Evolutionary conservation across 2,888 invertebrate genomes (phyloP).

Genomic region (Nomada flava): DNA sequence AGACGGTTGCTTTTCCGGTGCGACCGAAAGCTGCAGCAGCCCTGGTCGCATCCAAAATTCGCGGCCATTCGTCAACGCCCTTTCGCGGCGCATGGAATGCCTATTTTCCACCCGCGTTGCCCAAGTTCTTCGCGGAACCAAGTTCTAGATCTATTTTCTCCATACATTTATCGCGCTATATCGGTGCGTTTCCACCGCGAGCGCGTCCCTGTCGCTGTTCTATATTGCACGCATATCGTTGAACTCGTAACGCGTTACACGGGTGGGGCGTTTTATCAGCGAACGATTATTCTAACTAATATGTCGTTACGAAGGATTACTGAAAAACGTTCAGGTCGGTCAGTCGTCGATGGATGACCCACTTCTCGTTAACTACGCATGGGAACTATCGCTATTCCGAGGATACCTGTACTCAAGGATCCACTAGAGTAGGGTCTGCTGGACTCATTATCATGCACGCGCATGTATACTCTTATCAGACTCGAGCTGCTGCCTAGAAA

Average conservation of each 20-base stretch:
- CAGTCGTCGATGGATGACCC: background rate
- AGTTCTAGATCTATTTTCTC: background rate
- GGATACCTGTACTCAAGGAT: constrained; percentile 19
- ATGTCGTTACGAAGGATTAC: background rate
- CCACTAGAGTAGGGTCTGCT: background rate
- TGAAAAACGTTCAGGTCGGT: background rate
- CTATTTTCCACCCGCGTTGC: background rate
- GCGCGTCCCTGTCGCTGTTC: too few relatives aligned
- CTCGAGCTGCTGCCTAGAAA: background rate
- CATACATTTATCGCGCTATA: background rate
- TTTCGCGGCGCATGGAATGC: background rate
- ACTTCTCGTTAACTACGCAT: background rate
- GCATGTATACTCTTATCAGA: background rate
- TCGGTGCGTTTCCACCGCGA: too few relatives aligned
- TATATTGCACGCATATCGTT: background rate
- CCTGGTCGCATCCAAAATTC: constrained; percentile 68
- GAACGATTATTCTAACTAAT: background rate
- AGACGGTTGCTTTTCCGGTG: constrained; percentile 18
- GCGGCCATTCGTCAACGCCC: constrained; percentile 71
- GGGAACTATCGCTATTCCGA: background rate
- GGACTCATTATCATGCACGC: background rate
- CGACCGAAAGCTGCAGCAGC: background rate
- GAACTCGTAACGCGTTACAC: background rate
- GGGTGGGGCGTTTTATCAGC: background rate
- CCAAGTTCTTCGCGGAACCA: background rate